Percentiles rank a stretch among this genome's conserved stretches.
These are phyloP conservation scores for Tetrao urogallus DNA, from an alignment of 2,113 vertebrate genomes.

Conservation along the genomic window DNA sequence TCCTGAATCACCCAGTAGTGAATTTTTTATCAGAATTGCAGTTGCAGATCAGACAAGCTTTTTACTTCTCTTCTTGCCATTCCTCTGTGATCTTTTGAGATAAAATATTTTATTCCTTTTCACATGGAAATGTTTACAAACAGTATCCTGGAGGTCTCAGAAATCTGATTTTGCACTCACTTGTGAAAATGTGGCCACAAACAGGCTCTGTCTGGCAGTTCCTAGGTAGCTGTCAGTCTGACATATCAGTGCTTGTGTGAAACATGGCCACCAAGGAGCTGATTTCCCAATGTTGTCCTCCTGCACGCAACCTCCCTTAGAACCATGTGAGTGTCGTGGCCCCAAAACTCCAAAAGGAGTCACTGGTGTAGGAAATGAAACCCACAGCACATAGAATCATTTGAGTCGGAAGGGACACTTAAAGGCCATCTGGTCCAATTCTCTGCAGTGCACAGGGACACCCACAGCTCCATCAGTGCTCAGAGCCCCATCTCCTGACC, in stretches of 20 bases:
- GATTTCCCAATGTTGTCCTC: background rate
- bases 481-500: too few species aligned
- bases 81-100: conserved; percentile 31
- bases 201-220: background rate
- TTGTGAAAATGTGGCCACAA: background rate
- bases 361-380: background rate
- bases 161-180: background rate
- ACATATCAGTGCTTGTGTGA: background rate
- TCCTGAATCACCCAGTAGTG: conserved; percentile 22
- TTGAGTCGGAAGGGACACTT: too few species aligned
- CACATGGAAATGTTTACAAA: background rate
- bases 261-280: background rate
- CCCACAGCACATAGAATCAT: too few species aligned
- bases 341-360: background rate
- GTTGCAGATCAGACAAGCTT: conserved; percentile 47
- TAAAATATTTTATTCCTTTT: conserved; percentile 51
- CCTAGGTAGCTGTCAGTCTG: background rate
- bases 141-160: background rate
- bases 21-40: conserved; percentile 56
- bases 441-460: too few species aligned
- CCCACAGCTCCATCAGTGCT: too few species aligned
- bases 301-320: background rate
- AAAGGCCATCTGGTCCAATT: too few species aligned
- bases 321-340: accelerated
- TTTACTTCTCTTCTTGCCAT: conserved; percentile 22